These are phyloP conservation scores for Thamnophis sirtalis DNA, from an alignment of 2,113 vertebrate species.

Conservation along the genomic window DNA sequence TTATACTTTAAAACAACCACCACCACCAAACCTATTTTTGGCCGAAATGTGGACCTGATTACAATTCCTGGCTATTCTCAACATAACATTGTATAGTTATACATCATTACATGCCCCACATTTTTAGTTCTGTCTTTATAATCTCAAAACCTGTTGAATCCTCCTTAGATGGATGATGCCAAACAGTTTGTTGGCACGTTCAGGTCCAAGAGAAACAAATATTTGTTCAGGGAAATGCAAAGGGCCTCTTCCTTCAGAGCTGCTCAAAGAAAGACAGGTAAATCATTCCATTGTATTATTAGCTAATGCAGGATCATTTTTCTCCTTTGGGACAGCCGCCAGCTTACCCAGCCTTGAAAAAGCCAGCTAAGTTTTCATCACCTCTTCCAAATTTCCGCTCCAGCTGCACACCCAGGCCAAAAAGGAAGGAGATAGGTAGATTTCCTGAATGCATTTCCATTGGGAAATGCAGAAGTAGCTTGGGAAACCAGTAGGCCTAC, in stretches of 20 bases:
- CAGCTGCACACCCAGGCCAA: neutral
- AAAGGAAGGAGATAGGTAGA: neutral
- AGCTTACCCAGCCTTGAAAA: neutral
- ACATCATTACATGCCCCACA: too few species aligned
- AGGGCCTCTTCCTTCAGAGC: neutral
- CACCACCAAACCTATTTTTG: too few species aligned
- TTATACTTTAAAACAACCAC: too few species aligned
- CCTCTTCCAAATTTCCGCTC: neutral
- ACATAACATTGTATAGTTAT: too few species aligned
- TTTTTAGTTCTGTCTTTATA: too few species aligned
- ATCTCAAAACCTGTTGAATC: neutral
- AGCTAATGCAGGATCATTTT: neutral
- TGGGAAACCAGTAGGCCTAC: neutral
- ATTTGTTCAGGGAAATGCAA: too few species aligned
- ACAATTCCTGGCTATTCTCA: too few species aligned
- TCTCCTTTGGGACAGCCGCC: too few species aligned
- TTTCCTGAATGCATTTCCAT: neutral
- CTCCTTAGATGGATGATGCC: neutral
- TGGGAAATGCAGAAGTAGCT: neutral
- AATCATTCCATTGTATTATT: neutral
- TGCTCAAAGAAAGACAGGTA: too few species aligned
- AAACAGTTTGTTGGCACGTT: too few species aligned
- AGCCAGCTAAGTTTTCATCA: neutral
- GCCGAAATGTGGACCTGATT: too few species aligned
- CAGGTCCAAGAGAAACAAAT: neutral